Base-by-base conservation (phyloP, 2,888 invertebrate species). In the Hemicrepidius hirtus region DNA sequence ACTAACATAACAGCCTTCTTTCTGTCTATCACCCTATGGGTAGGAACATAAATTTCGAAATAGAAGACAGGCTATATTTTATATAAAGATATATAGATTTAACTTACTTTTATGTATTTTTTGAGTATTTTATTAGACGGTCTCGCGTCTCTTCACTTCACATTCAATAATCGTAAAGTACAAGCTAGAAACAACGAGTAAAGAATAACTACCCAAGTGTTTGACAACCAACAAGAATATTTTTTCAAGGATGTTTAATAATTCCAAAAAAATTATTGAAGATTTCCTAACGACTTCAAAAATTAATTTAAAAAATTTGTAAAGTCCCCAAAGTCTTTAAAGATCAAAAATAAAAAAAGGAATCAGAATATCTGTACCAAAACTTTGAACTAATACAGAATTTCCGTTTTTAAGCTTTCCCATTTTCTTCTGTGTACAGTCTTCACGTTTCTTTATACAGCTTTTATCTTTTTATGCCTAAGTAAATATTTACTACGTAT, bases 71-170 rank as follows among this genome's bases (percentile, higher is more conserved):
- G 28, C 13, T 32, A 32, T 53, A 57, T 57, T 57, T 57, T 57
- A 37, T 57, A 57, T 57, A 57, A 53, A 53, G 32, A 53, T 53
- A 53, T 53, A 53, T 53, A 32, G 53, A 53, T 53, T 53, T 53
- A 24, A 53, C 32, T 35, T 37, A 37, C n/a, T 57, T 55, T 53
- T 53, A 53, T 57, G 18, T 57, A 37, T 57, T 57, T 46, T 41
- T 46, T 46, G 18, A 16, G 46, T 18, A 46, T 46, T 46, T 46
- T 32, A 57, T 57, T 28, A 21, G 57, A 40, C 12, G 12, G 16
- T 12, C 57, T 57, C 4, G 18, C 57, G 35, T 57, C 57, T 21
- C 10, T 57, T 20, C 57, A 57, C 16, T 37, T 57, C 57, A 57
- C 57, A 37, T 18, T 37, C 57, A 57, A 57, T 57, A 57, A 57